A percentile compares a stretch with the other conserved stretches of the same genome.
Evolutionary conservation across 2,113 vertebrate species (phyloP).

Genomic region (Chloroceryle aenea): DNA sequence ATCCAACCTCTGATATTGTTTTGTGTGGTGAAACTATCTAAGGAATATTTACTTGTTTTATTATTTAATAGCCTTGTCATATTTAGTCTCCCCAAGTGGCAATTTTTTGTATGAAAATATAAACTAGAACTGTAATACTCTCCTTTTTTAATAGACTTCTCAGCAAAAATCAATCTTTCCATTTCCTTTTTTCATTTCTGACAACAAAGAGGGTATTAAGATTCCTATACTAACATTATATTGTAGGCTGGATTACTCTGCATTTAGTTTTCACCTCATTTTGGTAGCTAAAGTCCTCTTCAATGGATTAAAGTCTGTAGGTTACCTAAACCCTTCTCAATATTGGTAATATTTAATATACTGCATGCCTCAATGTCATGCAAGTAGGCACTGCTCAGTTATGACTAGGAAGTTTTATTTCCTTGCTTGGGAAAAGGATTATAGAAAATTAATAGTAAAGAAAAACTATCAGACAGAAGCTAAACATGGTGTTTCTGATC

Average conservation of each 20-base stretch:
- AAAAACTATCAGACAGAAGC: background rate
- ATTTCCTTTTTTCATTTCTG: constrained; percentile 43
- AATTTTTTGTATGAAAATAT: background rate
- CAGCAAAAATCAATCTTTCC: constrained; percentile 52
- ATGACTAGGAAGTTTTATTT: background rate
- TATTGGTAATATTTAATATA: background rate
- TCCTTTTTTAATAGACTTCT: constrained; percentile 4
- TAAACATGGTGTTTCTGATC: background rate
- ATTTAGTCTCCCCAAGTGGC: background rate
- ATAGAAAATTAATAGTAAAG: background rate
- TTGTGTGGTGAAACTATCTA: background rate
- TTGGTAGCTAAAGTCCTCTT: background rate
- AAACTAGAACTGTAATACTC: background rate
- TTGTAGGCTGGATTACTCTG: background rate
- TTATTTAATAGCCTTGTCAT: background rate
- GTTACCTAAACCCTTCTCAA: background rate
- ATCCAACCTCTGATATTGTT: background rate
- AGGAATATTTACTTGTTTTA: background rate
- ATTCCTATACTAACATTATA: background rate
- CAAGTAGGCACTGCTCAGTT: background rate
- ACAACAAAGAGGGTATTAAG: constrained; percentile 15
- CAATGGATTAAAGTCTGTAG: background rate
- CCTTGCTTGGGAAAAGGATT: background rate
- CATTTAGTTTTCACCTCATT: background rate
- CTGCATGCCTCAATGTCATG: background rate